phyloP scores from a whole-genome alignment of 1,140 invertebrate genomes.

The Pseudomyrmex sp. region DNA sequence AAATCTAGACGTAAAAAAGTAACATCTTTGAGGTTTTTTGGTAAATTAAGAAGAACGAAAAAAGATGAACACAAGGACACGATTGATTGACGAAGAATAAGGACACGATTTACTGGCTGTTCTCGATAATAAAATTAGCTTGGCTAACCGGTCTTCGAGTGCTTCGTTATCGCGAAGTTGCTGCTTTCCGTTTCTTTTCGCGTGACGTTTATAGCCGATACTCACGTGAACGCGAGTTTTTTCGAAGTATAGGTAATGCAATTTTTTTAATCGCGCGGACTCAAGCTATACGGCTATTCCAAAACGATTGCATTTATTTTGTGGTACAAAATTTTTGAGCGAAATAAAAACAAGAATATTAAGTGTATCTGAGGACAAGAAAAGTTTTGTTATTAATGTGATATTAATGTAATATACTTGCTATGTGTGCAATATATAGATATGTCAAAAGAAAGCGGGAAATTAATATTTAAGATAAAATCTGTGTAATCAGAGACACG shows the following conservation, averaged over 20 bases:
- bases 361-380: background rate
- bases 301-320: slow-evolving; percentile 13
- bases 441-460: background rate
- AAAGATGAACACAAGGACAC: background rate
- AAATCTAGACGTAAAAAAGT: background rate
- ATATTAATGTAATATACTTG: background rate
- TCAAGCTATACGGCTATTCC: background rate
- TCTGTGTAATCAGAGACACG: background rate
- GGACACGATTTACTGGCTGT: slow-evolving; percentile 15
- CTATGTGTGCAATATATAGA: background rate
- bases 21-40: background rate
- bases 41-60: background rate
- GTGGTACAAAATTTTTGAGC: slow-evolving; percentile 12
- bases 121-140: slow-evolving; percentile 65
- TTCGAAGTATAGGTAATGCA: slow-evolving; percentile 44
- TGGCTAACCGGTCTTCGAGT: slow-evolving; percentile 38
- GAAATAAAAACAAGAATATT: background rate
- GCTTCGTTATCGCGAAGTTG: slow-evolving; percentile 53
- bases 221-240: slow-evolving; percentile 55
- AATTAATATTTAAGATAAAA: background rate
- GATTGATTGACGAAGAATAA: slow-evolving; percentile 16
- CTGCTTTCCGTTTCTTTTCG: slow-evolving; percentile 30
- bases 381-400: background rate
- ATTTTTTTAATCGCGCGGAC: slow-evolving; percentile 48
- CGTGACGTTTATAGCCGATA: slow-evolving; percentile 12